Evolutionary conservation across 2,888 invertebrate species (phyloP).

Genomic region (Drosophila atroscutellata): DNA sequence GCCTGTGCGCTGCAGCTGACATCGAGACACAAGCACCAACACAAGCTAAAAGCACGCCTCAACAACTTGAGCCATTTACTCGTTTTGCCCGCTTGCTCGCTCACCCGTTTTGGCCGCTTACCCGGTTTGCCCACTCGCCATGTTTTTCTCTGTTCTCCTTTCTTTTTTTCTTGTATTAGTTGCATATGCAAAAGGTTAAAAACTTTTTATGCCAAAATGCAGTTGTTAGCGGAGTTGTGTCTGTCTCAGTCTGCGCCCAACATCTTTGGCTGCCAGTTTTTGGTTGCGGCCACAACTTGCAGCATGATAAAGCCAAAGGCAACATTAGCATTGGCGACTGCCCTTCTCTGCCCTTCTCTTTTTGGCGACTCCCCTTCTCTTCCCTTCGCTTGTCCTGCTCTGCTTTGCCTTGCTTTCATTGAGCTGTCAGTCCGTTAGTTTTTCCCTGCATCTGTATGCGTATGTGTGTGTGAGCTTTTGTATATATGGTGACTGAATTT

Average conservation of each 20-base stretch:
- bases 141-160: not conserved
- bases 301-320: conserved; percentile 66
- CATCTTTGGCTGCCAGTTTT: conserved; percentile 54
- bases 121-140: conserved; percentile 16
- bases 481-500: conserved; percentile 65
- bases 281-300: conserved; percentile 64
- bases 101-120: conserved; percentile 11
- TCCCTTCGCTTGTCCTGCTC: not conserved
- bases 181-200: conserved; percentile 75
- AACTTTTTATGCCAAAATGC: conserved; percentile 60
- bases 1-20: conserved; percentile 45
- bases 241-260: conserved; percentile 26
- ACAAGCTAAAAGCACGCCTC: conserved; percentile 47
- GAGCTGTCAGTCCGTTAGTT: conserved; percentile 66
- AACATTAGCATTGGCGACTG: conserved; percentile 51
- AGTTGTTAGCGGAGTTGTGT: conserved; percentile 35
- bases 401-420: conserved; percentile 50
- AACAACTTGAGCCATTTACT: conserved; percentile 59
- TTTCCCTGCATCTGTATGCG: conserved; percentile 14
- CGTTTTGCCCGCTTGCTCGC: conserved; percentile 17
- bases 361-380: not conserved
- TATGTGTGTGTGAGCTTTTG: conserved; percentile 9
- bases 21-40: conserved; percentile 17
- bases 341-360: not conserved
- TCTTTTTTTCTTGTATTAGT: conserved; percentile 7